These are phyloP conservation scores for Sebastes reedi DNA, from an alignment of 2,797 vertebrate genomes.

Conservation along the genomic window DNA sequence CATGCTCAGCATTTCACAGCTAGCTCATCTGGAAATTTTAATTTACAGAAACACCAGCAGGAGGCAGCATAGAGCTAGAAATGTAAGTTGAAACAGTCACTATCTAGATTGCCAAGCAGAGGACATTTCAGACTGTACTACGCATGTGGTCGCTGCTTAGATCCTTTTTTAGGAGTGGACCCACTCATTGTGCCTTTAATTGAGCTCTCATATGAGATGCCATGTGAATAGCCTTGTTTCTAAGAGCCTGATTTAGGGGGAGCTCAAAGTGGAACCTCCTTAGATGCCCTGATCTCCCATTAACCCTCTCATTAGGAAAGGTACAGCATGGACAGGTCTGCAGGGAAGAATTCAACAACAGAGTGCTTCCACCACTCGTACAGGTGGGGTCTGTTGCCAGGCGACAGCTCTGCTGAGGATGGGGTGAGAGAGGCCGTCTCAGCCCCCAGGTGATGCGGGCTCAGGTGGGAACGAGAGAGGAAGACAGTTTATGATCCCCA, in stretches of 20 bases:
- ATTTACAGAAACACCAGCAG: conserved; percentile 36
- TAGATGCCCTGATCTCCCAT: neutral
- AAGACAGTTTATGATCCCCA: neutral
- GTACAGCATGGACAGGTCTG: conserved; percentile 5
- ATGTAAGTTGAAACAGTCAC: neutral
- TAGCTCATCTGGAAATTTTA: neutral
- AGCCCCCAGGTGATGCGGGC: conserved; percentile 29
- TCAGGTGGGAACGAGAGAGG: conserved; percentile 31
- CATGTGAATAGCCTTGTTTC: neutral
- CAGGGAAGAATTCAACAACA: conserved; percentile 34
- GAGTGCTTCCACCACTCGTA: conserved; percentile 5
- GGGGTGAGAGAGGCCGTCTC: neutral
- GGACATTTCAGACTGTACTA: conserved; percentile 11
- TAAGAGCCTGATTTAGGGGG: neutral
- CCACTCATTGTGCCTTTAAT: neutral
- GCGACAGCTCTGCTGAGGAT: conserved; percentile 40
- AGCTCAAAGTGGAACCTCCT: neutral
- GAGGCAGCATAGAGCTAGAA: conserved; percentile 38
- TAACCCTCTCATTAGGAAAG: conserved; percentile 36
- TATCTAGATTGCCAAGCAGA: neutral
- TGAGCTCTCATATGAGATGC: neutral
- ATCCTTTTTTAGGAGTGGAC: neutral
- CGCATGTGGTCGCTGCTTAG: neutral
- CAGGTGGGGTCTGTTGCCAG: conserved; percentile 40
- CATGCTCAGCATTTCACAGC: neutral